Conservation (phyloP, 2,797 vertebrate genomes). For the Coranthus polyacanthus region DNA sequence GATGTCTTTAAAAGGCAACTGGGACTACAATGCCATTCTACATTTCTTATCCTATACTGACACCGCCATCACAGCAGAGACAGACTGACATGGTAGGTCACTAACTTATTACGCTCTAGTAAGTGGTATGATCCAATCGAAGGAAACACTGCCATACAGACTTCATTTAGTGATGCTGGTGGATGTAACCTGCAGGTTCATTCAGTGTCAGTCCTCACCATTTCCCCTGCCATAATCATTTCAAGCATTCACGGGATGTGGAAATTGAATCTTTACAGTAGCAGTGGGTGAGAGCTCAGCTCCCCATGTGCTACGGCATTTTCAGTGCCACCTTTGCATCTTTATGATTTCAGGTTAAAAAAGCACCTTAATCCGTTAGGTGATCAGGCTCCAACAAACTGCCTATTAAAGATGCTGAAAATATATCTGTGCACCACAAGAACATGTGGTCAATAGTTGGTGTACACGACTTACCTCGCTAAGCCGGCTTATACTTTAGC, state of each 20-base stretch:
- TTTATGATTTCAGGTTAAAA: conserved; percentile 33
- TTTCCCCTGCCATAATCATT: conserved; percentile 43
- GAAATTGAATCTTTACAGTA: conserved; percentile 22
- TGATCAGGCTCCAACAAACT: conserved; percentile 39
- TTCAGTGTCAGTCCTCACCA: conserved; percentile 30
- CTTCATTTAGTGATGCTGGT: conserved; percentile 30
- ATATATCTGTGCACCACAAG: conserved; percentile 42
- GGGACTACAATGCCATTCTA: conserved; percentile 72
- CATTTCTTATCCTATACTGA: conserved; percentile 64
- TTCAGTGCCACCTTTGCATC: conserved; percentile 15
- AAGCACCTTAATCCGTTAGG: conserved; percentile 34
- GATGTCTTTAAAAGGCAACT: conserved; percentile 82
- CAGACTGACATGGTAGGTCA: conserved; percentile 63
- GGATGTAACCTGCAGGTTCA: conserved; percentile 29
- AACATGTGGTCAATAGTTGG: conserved; percentile 75
- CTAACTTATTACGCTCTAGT: conserved; percentile 53
- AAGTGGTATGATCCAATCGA: conserved; percentile 31
- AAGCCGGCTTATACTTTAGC: conserved; percentile 81
- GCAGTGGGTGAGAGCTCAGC: conserved; percentile 36
- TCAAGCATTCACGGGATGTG: conserved; percentile 46
- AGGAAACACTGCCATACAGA: conserved; percentile 41
- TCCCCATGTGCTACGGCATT: conserved; percentile 7
- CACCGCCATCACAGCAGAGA: conserved; percentile 55
- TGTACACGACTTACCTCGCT: conserved; percentile 76
- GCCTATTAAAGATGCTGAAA: conserved; percentile 48